phyloP scores from a whole-genome alignment of 2,113 vertebrate genomes.

The human (Homo sapiens) region DNA sequence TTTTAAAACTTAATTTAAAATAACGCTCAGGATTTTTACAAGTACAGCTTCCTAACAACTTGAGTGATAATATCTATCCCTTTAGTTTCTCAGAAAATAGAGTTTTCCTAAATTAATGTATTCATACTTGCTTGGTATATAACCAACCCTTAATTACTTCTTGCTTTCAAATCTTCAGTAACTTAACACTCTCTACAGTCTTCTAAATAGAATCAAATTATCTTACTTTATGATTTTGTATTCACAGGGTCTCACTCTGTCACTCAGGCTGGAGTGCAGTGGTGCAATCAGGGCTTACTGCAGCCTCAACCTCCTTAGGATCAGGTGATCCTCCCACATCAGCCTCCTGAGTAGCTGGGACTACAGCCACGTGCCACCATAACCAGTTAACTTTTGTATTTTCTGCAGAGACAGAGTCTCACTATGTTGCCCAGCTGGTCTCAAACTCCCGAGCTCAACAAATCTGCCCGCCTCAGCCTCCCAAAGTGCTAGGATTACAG shows the following conservation, averaged over 20 bases:
- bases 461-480: too few relatives aligned
- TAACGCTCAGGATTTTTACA: neutral
- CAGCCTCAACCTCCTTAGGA: too few relatives aligned
- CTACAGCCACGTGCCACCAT: too few relatives aligned
- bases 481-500: too few relatives aligned
- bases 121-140: slow-evolving; percentile 3
- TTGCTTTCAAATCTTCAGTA: slow-evolving; percentile 44
- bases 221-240: slow-evolving; percentile 26
- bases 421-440: too few relatives aligned
- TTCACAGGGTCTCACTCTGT: neutral
- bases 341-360: too few relatives aligned
- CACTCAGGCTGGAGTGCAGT: too few relatives aligned
- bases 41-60: neutral
- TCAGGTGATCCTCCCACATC: too few relatives aligned
- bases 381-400: too few relatives aligned
- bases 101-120: slow-evolving; percentile 36
- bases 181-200: neutral
- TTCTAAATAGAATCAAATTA: slow-evolving; percentile 28
- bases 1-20: slow-evolving; percentile 34
- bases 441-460: too few relatives aligned
- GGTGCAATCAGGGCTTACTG: too few relatives aligned
- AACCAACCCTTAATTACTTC: slow-evolving; percentile 32
- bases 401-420: too few relatives aligned
- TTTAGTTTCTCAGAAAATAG: slow-evolving; percentile 52
- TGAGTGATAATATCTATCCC: neutral